Evolutionary conservation across 2,797 vertebrate species (phyloP), one percentile per base, ranked within the genome.

Genomic region (Zenarchopterus dispar): DNA sequence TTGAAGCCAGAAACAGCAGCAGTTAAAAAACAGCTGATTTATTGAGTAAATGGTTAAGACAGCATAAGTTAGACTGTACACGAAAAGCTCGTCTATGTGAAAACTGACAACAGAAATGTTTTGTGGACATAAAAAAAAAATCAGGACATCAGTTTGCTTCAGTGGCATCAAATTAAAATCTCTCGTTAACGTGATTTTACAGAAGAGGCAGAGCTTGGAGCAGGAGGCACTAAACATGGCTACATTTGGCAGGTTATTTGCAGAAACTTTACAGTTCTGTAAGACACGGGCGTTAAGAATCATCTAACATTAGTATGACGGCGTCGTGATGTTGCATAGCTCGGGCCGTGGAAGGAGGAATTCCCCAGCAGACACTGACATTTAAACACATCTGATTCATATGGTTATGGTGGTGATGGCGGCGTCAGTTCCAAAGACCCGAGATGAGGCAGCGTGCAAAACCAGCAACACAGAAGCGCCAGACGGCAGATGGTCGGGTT

Each of bases 41-140:
- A 90, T 92, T 91, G 64, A 84, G 71, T 73, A 84, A 81, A 71
- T 59, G 49, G 71, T 75, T 87, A 77, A 88, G 75, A 86, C 82
- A 84, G 84, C 60, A 87, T 84, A 85, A 81, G 84, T 90, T 91
- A 90, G 75, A 89, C 78, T 90, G 82, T 87, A 91, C 88, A 91
- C 21, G 53, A 63, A 81, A 84, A 77, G 53, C 43, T 60, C 22
- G 15, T 64, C 48, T 62, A 56, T 56, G 13, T 55, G 46, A 36
- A 53, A 64, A 58, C 17, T 51, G 50, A 55, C 46, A 62, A n/a
- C 56, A 61, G 46, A 80, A 65, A 50, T 19, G 15, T 23, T 48
- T 48, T 23, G 9, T 59, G 56, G 42, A 18, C 36, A 36, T 57
- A 8, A 67, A 50, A 69, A 36, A 56, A 8, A 67, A 50, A 69